phyloP scores from a whole-genome alignment of 2,113 vertebrate genomes.

The Recurvirostra avosetta region DNA sequence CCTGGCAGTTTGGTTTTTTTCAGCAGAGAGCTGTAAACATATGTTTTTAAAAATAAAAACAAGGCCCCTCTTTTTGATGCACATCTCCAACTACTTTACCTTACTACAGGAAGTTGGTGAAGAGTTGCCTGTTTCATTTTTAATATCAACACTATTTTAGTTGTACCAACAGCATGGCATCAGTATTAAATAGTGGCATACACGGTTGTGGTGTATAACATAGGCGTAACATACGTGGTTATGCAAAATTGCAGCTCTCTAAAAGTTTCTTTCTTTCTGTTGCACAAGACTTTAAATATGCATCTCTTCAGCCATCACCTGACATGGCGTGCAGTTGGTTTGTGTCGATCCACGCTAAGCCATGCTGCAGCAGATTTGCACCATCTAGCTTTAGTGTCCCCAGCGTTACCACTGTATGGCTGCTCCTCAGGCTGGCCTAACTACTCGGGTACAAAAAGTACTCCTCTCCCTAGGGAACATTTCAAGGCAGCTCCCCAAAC shows the following conservation, averaged over 20 bases:
- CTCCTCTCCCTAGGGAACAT: not conserved
- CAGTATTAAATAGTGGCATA: not conserved
- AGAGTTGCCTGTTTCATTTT: constrained; percentile 20
- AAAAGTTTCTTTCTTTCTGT: constrained; percentile 5
- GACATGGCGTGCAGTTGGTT: not conserved
- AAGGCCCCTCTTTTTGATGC: not conserved
- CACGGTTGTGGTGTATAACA: not conserved
- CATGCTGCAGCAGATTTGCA: not conserved
- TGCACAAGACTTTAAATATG: not conserved
- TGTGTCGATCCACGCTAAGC: accelerated
- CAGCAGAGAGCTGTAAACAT: not conserved
- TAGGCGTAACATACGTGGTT: not conserved
- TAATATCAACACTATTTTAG: constrained; percentile 7
- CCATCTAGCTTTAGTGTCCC: not conserved
- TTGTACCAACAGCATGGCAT: constrained; percentile 1
- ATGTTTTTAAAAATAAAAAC: not conserved
- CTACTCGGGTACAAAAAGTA: not conserved
- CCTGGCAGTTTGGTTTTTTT: not conserved
- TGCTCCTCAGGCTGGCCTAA: not conserved
- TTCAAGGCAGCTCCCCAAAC: not conserved
- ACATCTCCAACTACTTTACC: not conserved
- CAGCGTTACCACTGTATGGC: no score
- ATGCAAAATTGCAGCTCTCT: constrained; percentile 5
- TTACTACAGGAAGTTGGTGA: not conserved
- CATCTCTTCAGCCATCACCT: not conserved